A percentile compares a stretch with the other conserved stretches of the same genome.
phyloP scores from a whole-genome alignment of 2,797 vertebrate species.

The Pachyuromys duprasi region DNA sequence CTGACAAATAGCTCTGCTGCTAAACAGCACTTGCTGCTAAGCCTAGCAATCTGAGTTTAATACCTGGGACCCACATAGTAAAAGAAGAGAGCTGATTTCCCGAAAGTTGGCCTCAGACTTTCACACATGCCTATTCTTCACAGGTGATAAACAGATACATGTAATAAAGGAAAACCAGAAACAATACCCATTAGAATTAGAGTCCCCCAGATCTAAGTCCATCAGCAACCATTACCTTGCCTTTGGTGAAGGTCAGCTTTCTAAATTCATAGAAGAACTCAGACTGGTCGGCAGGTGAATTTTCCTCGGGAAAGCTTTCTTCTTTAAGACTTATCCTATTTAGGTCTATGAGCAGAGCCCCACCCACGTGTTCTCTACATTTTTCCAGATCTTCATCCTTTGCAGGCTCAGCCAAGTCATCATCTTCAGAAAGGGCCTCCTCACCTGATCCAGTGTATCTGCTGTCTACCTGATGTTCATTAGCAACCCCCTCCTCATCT shows the following conservation, averaged over 20 bases:
- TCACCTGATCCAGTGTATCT: conserved; percentile 90
- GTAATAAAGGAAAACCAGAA: neutral
- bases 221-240: conserved; percentile 90
- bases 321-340: conserved; percentile 80
- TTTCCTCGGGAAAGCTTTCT: conserved; percentile 83
- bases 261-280: conserved; percentile 91
- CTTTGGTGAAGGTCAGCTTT: conserved; percentile 92
- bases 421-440: conserved; percentile 90
- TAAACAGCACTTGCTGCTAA: neutral
- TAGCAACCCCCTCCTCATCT: conserved; percentile 85
- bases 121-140: neutral
- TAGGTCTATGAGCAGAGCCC: conserved; percentile 58
- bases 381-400: conserved; percentile 74
- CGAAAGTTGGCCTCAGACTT: neutral
- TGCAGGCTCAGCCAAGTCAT: conserved; percentile 71
- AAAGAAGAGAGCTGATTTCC: neutral
- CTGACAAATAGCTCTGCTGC: neutral
- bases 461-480: conserved; percentile 89
- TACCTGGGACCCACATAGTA: neutral
- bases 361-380: conserved; percentile 64
- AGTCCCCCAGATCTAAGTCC: neutral
- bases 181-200: neutral
- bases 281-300: conserved; percentile 51
- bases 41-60: neutral
- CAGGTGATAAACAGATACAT: neutral